These are phyloP conservation scores for Xenopus petersii DNA, from an alignment of 2,797 vertebrate genomes.

Conservation along the genomic window DNA sequence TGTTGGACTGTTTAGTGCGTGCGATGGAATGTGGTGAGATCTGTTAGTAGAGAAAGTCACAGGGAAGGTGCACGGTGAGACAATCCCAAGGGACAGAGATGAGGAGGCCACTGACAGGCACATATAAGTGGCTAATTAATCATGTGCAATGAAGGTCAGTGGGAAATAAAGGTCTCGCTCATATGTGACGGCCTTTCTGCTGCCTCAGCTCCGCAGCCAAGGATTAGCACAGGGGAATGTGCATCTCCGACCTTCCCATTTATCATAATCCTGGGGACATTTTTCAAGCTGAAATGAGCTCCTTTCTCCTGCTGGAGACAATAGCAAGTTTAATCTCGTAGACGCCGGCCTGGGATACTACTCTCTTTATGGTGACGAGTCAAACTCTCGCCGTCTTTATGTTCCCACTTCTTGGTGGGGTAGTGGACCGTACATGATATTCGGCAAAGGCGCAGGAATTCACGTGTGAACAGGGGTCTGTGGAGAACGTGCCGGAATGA, in stretches of 20 bases:
- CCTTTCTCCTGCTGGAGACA: constrained; percentile 75
- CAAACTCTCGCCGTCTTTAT: constrained; percentile 50
- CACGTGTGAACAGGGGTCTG: too few relatives aligned
- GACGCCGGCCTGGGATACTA: constrained; percentile 54
- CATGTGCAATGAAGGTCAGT: constrained; percentile 76
- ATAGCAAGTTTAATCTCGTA: constrained; percentile 78
- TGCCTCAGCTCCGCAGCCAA: constrained; percentile 65
- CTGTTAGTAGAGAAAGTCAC: not conserved
- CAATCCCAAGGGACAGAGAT: constrained; percentile 73
- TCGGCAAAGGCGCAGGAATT: constrained; percentile 3
- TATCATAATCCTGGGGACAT: constrained; percentile 77
- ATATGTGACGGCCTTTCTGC: constrained; percentile 64
- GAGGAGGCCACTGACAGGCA: constrained; percentile 75
- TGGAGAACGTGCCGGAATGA: not conserved
- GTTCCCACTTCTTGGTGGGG: constrained; percentile 45
- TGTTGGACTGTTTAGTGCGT: not conserved
- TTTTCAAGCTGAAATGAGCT: constrained; percentile 79
- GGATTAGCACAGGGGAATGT: constrained; percentile 67
- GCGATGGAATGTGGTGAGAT: not conserved
- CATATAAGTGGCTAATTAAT: constrained; percentile 80
- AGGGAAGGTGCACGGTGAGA: constrained; percentile 56
- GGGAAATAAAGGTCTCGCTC: constrained; percentile 64
- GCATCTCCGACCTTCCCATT: constrained; percentile 77
- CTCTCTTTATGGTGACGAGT: constrained; percentile 38
- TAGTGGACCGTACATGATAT: constrained; percentile 2